These are phyloP conservation scores for Temnothorax unifasciatus DNA, from an alignment of 2,888 invertebrate species.

Conservation along the genomic window DNA sequence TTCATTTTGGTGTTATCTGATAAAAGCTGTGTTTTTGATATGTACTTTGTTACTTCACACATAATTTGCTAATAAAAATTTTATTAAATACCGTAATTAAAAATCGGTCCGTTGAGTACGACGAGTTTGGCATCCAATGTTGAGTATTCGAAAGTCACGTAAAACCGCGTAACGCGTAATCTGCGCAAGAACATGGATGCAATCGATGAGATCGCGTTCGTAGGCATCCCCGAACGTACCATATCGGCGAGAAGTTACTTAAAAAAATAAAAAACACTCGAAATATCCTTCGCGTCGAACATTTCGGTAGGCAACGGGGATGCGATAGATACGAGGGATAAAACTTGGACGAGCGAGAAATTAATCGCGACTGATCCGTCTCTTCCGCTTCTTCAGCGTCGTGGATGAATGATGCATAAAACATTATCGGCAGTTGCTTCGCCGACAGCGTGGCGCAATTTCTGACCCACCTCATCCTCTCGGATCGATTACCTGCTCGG, in stretches of 20 bases:
- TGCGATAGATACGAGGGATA: background rate
- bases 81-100: background rate
- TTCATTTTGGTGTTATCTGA: background rate
- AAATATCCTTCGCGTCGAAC: slow-evolving; percentile 47
- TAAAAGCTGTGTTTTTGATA: background rate
- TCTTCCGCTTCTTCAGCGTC: slow-evolving; percentile 36
- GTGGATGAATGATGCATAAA: slow-evolving; percentile 72
- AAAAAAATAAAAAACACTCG: background rate
- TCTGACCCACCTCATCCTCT: slow-evolving; percentile 9
- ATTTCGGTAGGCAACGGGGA: slow-evolving; percentile 6
- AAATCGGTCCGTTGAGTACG: background rate
- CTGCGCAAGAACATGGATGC: background rate
- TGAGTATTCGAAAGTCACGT: background rate
- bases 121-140: background rate
- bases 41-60: background rate
- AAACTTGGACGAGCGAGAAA: slow-evolving; percentile 40
- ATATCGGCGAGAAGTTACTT: background rate
- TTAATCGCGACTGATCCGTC: slow-evolving; percentile 42
- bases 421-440: slow-evolving; percentile 54
- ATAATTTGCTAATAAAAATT: slow-evolving; percentile 16
- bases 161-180: background rate
- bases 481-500: slow-evolving; percentile 40
- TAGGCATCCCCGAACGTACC: background rate
- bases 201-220: background rate
- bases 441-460: slow-evolving; percentile 33